Evolutionary conservation across 2,888 invertebrate genomes (phyloP).

Genomic region (Polyommatus iphigenia): DNA sequence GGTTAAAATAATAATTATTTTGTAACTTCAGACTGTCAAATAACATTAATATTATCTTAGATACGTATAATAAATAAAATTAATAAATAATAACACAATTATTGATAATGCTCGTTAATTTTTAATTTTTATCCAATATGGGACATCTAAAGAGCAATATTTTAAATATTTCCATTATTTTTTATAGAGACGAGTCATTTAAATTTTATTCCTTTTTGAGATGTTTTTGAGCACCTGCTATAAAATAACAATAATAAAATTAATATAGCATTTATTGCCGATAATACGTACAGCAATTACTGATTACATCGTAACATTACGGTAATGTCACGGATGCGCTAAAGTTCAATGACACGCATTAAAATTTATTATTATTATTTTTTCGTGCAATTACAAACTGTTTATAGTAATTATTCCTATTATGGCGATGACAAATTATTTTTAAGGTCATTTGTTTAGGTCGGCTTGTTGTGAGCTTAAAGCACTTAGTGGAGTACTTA

Average conservation of each 20-base stretch:
- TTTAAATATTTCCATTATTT: not conserved
- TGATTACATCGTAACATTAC: conserved; percentile 25
- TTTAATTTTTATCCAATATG: too few relatives aligned
- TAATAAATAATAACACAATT: too few relatives aligned
- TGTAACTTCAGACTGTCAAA: too few relatives aligned
- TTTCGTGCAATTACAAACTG: conserved; percentile 17
- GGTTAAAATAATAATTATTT: too few relatives aligned
- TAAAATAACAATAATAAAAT: not conserved
- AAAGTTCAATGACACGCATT: conserved; percentile 29
- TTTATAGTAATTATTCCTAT: conserved; percentile 6
- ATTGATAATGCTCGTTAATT: too few relatives aligned
- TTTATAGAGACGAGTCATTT: not conserved
- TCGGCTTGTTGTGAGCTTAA: not conserved
- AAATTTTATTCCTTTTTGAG: not conserved
- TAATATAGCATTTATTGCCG: not conserved
- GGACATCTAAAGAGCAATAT: not conserved
- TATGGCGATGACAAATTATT: not conserved
- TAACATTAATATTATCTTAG: too few relatives aligned
- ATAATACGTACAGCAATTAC: conserved; percentile 10
- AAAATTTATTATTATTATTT: conserved; percentile 21
- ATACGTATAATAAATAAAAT: too few relatives aligned
- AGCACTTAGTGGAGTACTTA: too few relatives aligned
- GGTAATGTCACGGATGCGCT: conserved; percentile 28
- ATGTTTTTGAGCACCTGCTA: not conserved
- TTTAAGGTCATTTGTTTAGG: not conserved